Conservation (phyloP, 2,888 invertebrate species). For the Drosophila paucipuncta region DNA sequence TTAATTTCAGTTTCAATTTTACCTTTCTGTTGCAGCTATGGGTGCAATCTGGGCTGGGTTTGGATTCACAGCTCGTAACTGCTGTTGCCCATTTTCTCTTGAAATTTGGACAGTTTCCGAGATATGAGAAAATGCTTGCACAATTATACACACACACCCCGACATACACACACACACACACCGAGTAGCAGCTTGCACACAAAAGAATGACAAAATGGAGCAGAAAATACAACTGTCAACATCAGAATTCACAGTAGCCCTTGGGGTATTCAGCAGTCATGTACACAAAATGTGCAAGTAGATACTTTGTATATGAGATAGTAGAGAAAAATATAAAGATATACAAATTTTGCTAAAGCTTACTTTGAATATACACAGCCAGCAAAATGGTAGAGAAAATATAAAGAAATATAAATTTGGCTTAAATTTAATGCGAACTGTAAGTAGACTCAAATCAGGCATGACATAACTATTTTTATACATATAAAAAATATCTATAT, state of each 20-base stretch:
- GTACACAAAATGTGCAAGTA: slow-evolving; percentile 3
- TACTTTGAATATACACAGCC: background rate
- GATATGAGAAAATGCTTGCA: slow-evolving; percentile 46
- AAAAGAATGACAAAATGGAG: slow-evolving; percentile 48
- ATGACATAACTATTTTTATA: background rate
- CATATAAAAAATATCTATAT: background rate
- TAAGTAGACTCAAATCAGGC: background rate
- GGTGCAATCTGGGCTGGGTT: slow-evolving; percentile 11
- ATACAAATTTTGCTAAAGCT: background rate
- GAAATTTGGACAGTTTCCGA: slow-evolving; percentile 66
- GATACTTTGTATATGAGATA: background rate
- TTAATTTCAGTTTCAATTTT: slow-evolving; percentile 68
- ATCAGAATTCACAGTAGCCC: slow-evolving; percentile 53
- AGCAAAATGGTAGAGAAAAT: background rate
- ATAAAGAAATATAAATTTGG: background rate
- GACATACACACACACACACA: slow-evolving; percentile 15
- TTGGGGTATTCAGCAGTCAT: slow-evolving; percentile 29
- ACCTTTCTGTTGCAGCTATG: slow-evolving; percentile 37
- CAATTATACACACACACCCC: slow-evolving; percentile 14
- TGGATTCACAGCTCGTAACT: slow-evolving; percentile 3
- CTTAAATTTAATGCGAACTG: background rate
- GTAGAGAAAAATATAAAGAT: background rate
- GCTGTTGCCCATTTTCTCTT: slow-evolving; percentile 32
- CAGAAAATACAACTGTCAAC: slow-evolving; percentile 69
- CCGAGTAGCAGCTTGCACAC: slow-evolving; percentile 30